These are phyloP conservation scores for Axea sp. DNA, from an alignment of 2,888 invertebrate species.

Conservation along the genomic window DNA sequence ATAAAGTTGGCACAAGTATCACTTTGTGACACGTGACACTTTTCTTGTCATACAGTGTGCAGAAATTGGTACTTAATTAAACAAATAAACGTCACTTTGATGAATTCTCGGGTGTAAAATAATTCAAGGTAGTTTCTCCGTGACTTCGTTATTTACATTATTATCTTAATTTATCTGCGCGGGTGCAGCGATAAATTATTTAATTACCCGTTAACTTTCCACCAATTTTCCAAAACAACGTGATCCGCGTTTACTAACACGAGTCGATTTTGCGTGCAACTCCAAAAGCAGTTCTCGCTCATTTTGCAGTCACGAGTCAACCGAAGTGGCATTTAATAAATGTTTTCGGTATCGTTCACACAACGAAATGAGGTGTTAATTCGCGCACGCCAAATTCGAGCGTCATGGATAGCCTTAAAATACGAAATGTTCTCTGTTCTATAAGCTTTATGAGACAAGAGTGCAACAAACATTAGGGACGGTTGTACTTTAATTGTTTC, in stretches of 20 bases:
- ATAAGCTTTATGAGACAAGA: constrained; percentile 23
- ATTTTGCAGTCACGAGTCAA: constrained; percentile 28
- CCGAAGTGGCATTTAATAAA: constrained; percentile 61
- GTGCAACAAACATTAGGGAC: not conserved
- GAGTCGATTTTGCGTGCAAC: constrained; percentile 7
- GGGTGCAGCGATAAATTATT: constrained; percentile 46
- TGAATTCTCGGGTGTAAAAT: constrained; percentile 26
- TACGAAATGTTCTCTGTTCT: constrained; percentile 18
- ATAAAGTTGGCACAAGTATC: constrained; percentile 43
- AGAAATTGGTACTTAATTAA: constrained; percentile 50
- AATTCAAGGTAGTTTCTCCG: constrained; percentile 34
- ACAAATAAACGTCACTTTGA: constrained; percentile 51
- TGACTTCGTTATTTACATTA: constrained; percentile 35
- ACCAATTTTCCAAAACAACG: constrained; percentile 27
- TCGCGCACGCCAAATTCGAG: constrained; percentile 24
- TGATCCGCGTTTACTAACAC: constrained; percentile 1
- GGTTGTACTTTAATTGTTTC: not conserved
- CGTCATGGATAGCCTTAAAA: constrained; percentile 13
- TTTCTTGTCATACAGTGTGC: constrained; percentile 44
- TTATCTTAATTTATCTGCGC: constrained; percentile 48
- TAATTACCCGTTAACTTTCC: constrained; percentile 27
- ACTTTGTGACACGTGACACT: constrained; percentile 41
- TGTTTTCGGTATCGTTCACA: constrained; percentile 61
- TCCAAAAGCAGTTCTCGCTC: constrained; percentile 25
- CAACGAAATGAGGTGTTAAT: constrained; percentile 64